These are phyloP conservation scores for Crypturellus tataupa DNA, from an alignment of 2,797 vertebrate genomes.

Conservation along the genomic window DNA sequence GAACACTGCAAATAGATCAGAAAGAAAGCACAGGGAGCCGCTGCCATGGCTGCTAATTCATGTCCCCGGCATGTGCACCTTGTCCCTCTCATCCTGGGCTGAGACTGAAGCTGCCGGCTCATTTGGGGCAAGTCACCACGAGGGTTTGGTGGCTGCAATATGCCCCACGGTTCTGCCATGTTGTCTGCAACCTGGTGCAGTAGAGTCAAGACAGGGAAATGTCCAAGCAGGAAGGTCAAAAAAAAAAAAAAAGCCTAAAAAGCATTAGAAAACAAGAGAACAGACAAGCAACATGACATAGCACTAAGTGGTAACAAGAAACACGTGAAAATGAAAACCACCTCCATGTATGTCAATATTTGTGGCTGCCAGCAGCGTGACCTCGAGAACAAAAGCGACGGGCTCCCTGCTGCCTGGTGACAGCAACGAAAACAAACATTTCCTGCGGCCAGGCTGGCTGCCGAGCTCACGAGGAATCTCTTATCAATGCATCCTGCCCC, in stretches of 20 bases:
- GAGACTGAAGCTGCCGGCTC: neutral
- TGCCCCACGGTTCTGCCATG: neutral
- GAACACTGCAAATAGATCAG: neutral
- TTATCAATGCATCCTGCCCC: slow-evolving; percentile 40
- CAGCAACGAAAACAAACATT: slow-evolving; percentile 74
- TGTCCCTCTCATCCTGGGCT: neutral
- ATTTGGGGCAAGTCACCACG: neutral
- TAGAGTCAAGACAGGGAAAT: neutral
- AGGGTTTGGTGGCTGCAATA: neutral
- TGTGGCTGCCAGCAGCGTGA: slow-evolving; percentile 57
- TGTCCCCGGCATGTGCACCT: neutral
- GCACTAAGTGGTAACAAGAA: slow-evolving; percentile 64
- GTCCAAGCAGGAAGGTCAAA: neutral
- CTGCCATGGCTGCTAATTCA: neutral
- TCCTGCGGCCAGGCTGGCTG: slow-evolving; percentile 44
- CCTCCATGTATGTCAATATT: slow-evolving; percentile 73
- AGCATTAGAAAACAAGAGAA: neutral
- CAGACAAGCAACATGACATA: slow-evolving; percentile 22
- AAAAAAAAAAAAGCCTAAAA: neutral
- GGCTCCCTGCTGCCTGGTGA: slow-evolving; percentile 72
- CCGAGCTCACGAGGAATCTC: slow-evolving; percentile 4
- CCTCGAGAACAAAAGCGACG: slow-evolving; percentile 64
- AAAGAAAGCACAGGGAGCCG: neutral
- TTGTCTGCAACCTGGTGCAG: neutral
- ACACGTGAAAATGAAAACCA: slow-evolving; percentile 67